Evolutionary conservation across 92 coral and sea anemone genomes (phyloP).

Genomic region (Phenganax marumi): DNA sequence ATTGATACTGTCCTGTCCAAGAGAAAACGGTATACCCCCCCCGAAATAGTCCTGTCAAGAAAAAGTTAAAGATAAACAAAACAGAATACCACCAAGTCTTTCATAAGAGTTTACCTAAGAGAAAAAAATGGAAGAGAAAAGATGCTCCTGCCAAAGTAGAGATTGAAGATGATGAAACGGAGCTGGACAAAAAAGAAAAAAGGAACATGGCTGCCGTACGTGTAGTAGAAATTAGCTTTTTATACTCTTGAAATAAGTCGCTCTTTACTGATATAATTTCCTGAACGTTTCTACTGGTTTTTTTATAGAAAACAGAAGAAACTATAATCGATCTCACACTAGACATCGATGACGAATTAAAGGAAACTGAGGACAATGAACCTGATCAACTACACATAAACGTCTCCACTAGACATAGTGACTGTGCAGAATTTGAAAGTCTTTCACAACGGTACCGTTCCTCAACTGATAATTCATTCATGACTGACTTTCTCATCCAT

Average conservation of each 20-base stretch:
- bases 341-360: background rate
- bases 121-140: background rate
- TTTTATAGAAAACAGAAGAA: slow-evolving; percentile 35
- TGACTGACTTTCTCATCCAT: background rate
- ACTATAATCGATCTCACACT: slow-evolving; percentile 15
- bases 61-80: background rate
- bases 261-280: background rate
- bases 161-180: slow-evolving; percentile 6
- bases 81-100: slow-evolving; percentile 4
- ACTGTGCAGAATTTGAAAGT: background rate
- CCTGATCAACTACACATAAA: background rate
- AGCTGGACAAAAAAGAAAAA: background rate
- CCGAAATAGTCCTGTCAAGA: background rate
- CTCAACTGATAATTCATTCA: background rate
- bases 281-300: background rate
- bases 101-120: background rate
- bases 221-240: background rate
- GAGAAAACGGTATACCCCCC: background rate
- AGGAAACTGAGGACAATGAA: background rate
- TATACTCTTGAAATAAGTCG: background rate
- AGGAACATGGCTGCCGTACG: background rate
- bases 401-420: background rate
- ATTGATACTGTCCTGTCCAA: background rate
- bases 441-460: background rate
- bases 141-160: background rate